Evolutionary conservation across 2,797 vertebrate species (phyloP).

Genomic region (Chaunax sp.): DNA sequence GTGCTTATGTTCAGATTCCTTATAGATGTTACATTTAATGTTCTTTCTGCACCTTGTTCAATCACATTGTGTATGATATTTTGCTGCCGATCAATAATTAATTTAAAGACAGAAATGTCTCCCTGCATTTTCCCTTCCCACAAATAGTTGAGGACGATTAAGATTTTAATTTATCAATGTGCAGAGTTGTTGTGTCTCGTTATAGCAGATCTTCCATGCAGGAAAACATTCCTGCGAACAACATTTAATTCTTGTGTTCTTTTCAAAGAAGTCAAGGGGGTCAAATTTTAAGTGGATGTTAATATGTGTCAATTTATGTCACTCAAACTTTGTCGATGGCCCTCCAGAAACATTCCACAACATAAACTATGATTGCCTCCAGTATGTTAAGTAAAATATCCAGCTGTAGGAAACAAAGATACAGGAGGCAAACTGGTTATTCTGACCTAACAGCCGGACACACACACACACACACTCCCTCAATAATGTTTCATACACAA

Average conservation of each 20-base stretch:
- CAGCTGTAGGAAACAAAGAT: not conserved
- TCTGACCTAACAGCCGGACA: conserved; percentile 19
- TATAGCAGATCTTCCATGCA: not conserved
- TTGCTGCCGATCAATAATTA: rapidly evolving
- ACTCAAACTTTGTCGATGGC: not conserved
- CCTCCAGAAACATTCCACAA: conserved; percentile 11
- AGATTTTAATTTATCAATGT: not conserved
- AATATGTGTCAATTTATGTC: not conserved
- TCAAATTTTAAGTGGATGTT: not conserved
- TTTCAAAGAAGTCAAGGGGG: not conserved
- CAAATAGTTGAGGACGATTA: not conserved
- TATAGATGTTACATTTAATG: not conserved
- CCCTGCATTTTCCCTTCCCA: not conserved
- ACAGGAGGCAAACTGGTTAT: conserved; percentile 55
- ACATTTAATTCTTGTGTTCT: too few species aligned
- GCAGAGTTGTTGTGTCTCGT: not conserved
- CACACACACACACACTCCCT: conserved; percentile 39
- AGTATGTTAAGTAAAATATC: not conserved
- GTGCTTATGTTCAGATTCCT: not conserved
- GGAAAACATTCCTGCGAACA: not conserved
- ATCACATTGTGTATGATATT: not conserved
- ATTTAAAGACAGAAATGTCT: not conserved
- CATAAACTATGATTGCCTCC: not conserved
- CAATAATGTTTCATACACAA: conserved; percentile 36
- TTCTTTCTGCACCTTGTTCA: too few species aligned